phyloP scores from a whole-genome alignment of 64 coral and sea anemone genomes.

The Actinia equina region DNA sequence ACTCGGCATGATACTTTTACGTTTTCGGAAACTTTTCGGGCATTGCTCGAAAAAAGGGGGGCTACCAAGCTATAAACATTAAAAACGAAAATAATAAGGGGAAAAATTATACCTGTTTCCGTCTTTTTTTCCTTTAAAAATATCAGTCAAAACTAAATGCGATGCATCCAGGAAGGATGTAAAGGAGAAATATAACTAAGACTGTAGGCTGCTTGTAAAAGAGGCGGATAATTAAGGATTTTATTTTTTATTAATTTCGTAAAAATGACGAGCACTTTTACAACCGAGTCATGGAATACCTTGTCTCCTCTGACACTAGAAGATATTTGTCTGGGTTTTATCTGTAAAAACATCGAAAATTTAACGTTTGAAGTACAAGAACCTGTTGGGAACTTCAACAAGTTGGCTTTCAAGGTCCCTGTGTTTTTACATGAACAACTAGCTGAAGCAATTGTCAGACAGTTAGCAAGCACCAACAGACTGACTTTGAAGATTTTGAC shows the following conservation, averaged over 20 bases:
- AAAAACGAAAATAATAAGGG: not conserved
- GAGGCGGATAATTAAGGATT: not conserved
- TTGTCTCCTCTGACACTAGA: slow-evolving; percentile 67
- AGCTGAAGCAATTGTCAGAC: slow-evolving; percentile 48
- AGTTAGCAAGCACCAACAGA: slow-evolving; percentile 25
- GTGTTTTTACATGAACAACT: slow-evolving; percentile 76
- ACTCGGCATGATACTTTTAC: no score
- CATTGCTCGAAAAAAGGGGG: not conserved
- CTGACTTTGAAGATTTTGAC: slow-evolving; percentile 52
- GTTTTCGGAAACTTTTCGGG: not conserved
- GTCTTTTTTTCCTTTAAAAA: not conserved
- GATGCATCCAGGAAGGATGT: not conserved
- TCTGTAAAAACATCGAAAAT: slow-evolving; percentile 51
- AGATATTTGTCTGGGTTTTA: slow-evolving; percentile 50
- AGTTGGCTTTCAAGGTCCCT: slow-evolving; percentile 58
- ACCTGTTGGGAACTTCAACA: slow-evolving; percentile 25
- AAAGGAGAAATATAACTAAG: not conserved
- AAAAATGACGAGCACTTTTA: not conserved
- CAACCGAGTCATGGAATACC: slow-evolving; percentile 21
- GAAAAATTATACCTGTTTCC: no score
- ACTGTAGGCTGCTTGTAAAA: not conserved
- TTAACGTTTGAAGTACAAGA: slow-evolving; percentile 54
- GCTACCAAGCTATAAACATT: not conserved
- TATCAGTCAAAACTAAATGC: not conserved
- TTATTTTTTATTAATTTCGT: not conserved